A percentile compares a stretch with the other conserved stretches of the same genome.
phyloP scores from a whole-genome alignment of 1,140 invertebrate genomes.

The Dendrolimus kikuchii region DNA sequence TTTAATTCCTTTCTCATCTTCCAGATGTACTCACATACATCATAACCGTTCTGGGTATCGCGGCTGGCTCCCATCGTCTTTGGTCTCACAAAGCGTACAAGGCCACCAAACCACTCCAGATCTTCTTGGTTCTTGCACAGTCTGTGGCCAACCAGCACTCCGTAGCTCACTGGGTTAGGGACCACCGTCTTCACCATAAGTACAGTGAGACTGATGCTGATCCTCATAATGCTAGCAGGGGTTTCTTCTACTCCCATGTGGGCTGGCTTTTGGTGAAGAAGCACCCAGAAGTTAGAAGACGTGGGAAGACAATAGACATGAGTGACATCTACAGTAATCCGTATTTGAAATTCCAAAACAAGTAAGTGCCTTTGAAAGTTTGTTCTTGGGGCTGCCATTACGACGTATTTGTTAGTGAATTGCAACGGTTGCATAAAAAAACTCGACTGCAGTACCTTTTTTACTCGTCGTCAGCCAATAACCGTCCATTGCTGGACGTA shows the following conservation, averaged over 20 bases:
- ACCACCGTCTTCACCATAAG: constrained; percentile 13
- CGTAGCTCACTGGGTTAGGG: constrained; percentile 6
- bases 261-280: constrained; percentile 77
- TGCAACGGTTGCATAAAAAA: too few relatives aligned
- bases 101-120: constrained; percentile 76
- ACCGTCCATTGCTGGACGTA: too few relatives aligned
- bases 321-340: constrained; percentile 80
- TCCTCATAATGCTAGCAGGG: constrained; percentile 74
- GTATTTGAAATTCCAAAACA: constrained; percentile 80
- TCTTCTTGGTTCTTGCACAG: constrained; percentile 83
- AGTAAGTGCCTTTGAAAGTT: constrained; percentile 39
- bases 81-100: constrained; percentile 89
- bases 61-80: constrained; percentile 87
- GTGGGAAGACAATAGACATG: constrained; percentile 79
- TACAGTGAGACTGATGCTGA: constrained; percentile 9
- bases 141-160: constrained; percentile 72
- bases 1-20: constrained; percentile 2
- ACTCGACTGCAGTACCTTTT: too few relatives aligned
- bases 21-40: constrained; percentile 3
- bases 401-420: too few relatives aligned
- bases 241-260: constrained; percentile 78
- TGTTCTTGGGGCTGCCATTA: neutral
- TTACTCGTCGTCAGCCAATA: too few relatives aligned
- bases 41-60: constrained; percentile 74
- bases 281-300: constrained; percentile 75